These are phyloP conservation scores for Pseudomyrmex sp. DNA, from an alignment of 1,140 invertebrate species.

Conservation along the genomic window DNA sequence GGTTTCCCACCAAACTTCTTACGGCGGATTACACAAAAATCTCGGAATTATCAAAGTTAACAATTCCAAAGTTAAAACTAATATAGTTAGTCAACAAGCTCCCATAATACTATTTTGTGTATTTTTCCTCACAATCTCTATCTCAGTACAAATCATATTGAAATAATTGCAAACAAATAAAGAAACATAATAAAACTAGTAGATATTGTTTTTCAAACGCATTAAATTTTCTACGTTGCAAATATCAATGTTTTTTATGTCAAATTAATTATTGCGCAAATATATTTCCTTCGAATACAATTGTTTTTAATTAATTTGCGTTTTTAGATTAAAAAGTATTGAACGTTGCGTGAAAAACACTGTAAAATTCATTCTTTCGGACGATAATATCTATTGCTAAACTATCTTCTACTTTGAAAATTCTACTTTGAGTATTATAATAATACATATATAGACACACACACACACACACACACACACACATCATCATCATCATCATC, in stretches of 20 bases:
- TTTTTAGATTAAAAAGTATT: slow-evolving; percentile 13
- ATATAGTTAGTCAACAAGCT: not conserved
- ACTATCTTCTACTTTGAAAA: not conserved
- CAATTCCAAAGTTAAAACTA: slow-evolving; percentile 13
- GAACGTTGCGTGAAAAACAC: not conserved
- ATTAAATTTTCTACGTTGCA: not conserved
- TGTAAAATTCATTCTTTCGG: slow-evolving; percentile 7
- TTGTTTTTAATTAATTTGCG: not conserved
- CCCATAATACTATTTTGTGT: not conserved
- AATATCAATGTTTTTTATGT: not conserved
- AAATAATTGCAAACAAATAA: too few species aligned
- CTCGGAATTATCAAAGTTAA: slow-evolving; percentile 1
- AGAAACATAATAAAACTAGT: too few species aligned
- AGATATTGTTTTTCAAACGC: not conserved
- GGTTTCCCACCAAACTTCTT: slow-evolving; percentile 1
- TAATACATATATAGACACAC: not conserved
- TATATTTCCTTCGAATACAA: not conserved
- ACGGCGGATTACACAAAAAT: slow-evolving; percentile 16
- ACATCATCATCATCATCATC: too few species aligned
- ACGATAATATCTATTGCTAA: not conserved
- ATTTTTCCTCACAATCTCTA: not conserved
- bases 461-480: too few species aligned
- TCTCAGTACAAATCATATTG: not conserved
- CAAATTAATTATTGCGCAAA: not conserved
- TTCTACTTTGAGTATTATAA: not conserved